These are phyloP conservation scores for Tenebrosternarchus preto DNA, from an alignment of 2,113 vertebrate species.

Conservation along the genomic window DNA sequence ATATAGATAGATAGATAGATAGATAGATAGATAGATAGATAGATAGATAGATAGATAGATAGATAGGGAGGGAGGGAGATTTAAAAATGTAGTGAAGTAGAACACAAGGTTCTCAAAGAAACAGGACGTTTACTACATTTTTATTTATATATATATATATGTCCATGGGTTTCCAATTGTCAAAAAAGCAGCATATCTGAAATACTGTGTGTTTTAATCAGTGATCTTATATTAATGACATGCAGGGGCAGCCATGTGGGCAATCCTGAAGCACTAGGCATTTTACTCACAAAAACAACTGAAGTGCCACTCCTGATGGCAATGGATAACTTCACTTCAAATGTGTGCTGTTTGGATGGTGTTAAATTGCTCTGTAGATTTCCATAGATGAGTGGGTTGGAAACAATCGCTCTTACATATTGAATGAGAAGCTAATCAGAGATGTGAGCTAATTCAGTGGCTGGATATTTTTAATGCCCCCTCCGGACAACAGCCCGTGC, in stretches of 20 bases:
- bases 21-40: no score
- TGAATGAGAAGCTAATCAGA: constrained; percentile 48
- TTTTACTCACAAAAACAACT: constrained; percentile 9
- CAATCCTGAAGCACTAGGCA: background rate
- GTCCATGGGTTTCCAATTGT: no score
- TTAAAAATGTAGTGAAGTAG: no score
- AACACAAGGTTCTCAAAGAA: no score
- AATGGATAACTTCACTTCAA: background rate
- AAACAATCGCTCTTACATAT: constrained; percentile 47
- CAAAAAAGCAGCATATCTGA: no score
- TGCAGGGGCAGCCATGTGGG: background rate
- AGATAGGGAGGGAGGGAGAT: no score
- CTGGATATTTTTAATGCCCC: constrained; percentile 53
- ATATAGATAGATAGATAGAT: no score
- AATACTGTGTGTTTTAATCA: background rate
- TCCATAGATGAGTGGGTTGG: constrained; percentile 29
- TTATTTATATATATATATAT: no score
- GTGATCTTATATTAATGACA: background rate
- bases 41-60: no score
- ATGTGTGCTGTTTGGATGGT: background rate
- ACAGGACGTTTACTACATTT: no score
- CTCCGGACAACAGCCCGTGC: constrained; percentile 57
- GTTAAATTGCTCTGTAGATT: constrained; percentile 31
- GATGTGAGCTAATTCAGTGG: constrained; percentile 59
- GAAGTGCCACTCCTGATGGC: constrained; percentile 16